Evolutionary conservation across 23 tunicate species (phyloP).

Genomic region (Ascidia mentula): DNA sequence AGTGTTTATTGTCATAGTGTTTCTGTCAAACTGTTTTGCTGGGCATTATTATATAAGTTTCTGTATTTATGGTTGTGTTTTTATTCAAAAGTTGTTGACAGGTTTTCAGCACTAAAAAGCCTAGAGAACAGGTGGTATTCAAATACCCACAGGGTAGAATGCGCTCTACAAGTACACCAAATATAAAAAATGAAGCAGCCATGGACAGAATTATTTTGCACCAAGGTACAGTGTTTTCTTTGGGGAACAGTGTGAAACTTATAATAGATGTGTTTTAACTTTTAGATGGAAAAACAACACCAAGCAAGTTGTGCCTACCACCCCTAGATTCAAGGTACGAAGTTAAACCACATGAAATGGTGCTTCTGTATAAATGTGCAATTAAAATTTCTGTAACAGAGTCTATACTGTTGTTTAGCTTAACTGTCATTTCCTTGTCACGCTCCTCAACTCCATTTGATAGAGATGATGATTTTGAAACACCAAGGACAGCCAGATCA

Average conservation of each 20-base stretch:
- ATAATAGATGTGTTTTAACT: not conserved
- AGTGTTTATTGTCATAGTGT: not conserved
- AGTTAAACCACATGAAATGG: not conserved
- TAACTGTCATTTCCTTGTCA: constrained; percentile 46
- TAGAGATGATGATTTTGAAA: constrained; percentile 38
- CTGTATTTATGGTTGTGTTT: too few species aligned
- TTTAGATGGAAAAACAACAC: not conserved
- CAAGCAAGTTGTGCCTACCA: constrained; percentile 6
- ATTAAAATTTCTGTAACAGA: not conserved
- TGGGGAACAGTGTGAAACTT: not conserved
- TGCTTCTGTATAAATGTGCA: not conserved
- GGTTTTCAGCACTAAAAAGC: not conserved
- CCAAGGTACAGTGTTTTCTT: not conserved
- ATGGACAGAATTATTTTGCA: not conserved
- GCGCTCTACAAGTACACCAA: not conserved
- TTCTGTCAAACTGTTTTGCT: not conserved
- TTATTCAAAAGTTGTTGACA: not conserved
- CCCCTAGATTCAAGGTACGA: not conserved
- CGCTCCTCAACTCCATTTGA: constrained; percentile 60
- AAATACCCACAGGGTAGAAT: not conserved
- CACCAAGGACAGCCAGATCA: constrained; percentile 32
- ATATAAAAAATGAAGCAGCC: not conserved
- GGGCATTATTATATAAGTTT: too few species aligned
- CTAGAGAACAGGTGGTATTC: not conserved
- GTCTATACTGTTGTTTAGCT: too few species aligned